A percentile compares a stretch with the other conserved stretches of the same genome.
These are phyloP conservation scores for Molossus molossus DNA, from an alignment of 2,797 vertebrate genomes.

Conservation along the genomic window DNA sequence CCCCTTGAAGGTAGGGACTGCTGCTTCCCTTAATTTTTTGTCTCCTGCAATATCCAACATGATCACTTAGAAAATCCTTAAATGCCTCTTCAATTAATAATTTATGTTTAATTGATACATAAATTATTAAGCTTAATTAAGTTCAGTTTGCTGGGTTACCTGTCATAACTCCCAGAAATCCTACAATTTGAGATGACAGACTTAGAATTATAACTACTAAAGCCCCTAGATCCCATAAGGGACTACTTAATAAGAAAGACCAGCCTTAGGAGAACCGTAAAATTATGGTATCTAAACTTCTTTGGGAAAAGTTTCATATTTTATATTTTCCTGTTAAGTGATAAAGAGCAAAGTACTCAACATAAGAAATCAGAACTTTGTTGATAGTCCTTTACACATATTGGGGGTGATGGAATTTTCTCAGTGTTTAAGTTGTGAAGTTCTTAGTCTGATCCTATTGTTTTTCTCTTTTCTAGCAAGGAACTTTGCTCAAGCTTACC, in stretches of 20 bases:
- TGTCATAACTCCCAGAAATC: neutral
- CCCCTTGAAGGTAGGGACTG: neutral
- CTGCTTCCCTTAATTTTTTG: neutral
- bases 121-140: neutral
- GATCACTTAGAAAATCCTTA: neutral
- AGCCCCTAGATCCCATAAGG: neutral
- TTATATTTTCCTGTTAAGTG: neutral
- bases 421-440: neutral
- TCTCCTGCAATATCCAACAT: neutral
- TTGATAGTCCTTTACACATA: neutral
- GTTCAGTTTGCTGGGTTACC: neutral
- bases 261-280: neutral
- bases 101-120: neutral
- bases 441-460: neutral
- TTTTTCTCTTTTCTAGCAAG: neutral
- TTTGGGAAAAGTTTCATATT: neutral
- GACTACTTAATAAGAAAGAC: neutral
- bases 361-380: neutral
- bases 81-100: neutral
- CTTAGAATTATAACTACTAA: neutral
- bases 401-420: neutral
- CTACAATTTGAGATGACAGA: neutral
- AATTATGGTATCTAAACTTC: neutral
- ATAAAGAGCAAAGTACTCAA: slow-evolving; percentile 18
- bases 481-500: neutral